Conservation (phyloP, 2,113 vertebrate genomes). For the Tachysurus fulvidraco region DNA sequence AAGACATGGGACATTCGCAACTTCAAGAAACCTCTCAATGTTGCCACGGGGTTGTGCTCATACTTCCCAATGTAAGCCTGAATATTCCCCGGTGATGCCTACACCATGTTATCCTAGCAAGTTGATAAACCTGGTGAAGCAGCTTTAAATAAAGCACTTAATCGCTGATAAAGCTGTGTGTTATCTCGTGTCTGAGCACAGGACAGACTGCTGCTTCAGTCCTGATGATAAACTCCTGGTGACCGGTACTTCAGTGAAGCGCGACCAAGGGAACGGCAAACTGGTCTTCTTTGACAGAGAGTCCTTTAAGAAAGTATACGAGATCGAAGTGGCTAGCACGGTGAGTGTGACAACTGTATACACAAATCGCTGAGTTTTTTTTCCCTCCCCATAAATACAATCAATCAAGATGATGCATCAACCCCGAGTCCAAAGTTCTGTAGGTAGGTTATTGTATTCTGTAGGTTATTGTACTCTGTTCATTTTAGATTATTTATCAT, state of each 20-base stretch:
- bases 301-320: conserved; percentile 85
- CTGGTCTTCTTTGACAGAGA: conserved; percentile 86
- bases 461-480: no score
- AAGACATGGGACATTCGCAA: conserved; percentile 96
- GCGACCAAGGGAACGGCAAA: conserved; percentile 85
- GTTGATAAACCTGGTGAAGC: conserved; percentile 4
- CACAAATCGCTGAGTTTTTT: neutral
- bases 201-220: conserved; percentile 97
- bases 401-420: conserved; percentile 10
- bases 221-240: conserved; percentile 93
- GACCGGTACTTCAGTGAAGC: conserved; percentile 91
- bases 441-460: no score
- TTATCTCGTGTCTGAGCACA: conserved; percentile 57
- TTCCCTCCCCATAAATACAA: neutral
- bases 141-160: conserved; percentile 27
- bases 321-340: conserved; percentile 89
- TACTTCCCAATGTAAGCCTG: conserved; percentile 88
- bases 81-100: neutral
- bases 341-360: conserved; percentile 72
- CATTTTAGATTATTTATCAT: neutral
- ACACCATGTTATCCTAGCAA: neutral
- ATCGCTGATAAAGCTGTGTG: neutral
- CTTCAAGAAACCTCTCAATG: conserved; percentile 89
- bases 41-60: conserved; percentile 79
- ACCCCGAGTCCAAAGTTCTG: no score